Percentiles rank a stretch among this genome's conserved stretches.
These are phyloP conservation scores for Pristionchus pacificus DNA, from an alignment of 1,140 invertebrate species.

Conservation along the genomic window DNA sequence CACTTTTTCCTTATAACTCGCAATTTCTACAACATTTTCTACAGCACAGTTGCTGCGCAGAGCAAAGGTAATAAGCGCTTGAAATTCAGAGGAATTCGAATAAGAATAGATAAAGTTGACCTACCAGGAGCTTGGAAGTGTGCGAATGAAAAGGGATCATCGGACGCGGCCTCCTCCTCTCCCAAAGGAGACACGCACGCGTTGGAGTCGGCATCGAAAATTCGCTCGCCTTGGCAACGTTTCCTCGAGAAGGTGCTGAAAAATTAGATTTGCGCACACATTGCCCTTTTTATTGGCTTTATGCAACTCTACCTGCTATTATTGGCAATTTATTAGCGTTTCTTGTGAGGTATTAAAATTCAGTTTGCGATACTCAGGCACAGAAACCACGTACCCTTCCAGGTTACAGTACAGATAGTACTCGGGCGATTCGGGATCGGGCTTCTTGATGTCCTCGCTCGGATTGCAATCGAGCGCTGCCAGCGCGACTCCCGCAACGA, in stretches of 20 bases:
- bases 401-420: conserved; percentile 41
- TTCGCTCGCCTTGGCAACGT: conserved; percentile 46
- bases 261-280: background rate
- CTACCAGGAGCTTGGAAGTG: conserved; percentile 53
- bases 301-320: no score
- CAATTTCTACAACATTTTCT: no score
- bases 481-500: background rate
- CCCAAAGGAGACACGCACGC: conserved; percentile 41
- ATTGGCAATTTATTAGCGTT: no score
- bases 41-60: no score
- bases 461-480: conserved; percentile 37
- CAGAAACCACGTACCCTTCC: conserved; percentile 30
- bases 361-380: background rate
- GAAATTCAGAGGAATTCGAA: no score
- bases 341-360: conserved; percentile 5
- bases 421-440: conserved; percentile 32
- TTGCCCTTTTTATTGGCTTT: no score
- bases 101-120: no score
- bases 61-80: no score
- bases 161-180: conserved; percentile 20
- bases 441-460: conserved; percentile 30
- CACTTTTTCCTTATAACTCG: no score
- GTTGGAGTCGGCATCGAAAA: conserved; percentile 42
- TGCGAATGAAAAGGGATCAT: conserved; percentile 42
- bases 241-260: conserved; percentile 37